These are phyloP conservation scores for Sciurus carolinensis DNA, from an alignment of 2,797 vertebrate genomes.

Conservation along the genomic window DNA sequence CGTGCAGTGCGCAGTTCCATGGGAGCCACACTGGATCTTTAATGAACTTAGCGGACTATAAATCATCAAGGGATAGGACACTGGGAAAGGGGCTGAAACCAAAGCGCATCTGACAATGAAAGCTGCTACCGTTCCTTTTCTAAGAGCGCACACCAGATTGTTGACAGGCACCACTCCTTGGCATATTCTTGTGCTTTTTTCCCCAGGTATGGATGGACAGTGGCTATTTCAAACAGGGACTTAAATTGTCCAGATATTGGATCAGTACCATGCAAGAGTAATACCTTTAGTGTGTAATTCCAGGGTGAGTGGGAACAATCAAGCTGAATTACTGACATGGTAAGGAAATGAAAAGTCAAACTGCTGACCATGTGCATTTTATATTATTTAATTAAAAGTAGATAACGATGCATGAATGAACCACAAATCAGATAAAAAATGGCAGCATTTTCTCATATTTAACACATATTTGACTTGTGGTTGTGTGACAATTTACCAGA, in stretches of 20 bases:
- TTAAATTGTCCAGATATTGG: conserved; percentile 83
- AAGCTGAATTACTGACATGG: conserved; percentile 92
- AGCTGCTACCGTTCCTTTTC: not conserved
- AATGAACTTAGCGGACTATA: conserved; percentile 88
- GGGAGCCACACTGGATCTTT: conserved; percentile 84
- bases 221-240: conserved; percentile 82
- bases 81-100: conserved; percentile 71
- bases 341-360: conserved; percentile 98
- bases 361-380: conserved; percentile 97
- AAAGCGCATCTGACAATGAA: conserved; percentile 60
- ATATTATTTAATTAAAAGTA: conserved; percentile 99
- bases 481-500: conserved; percentile 96
- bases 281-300: conserved; percentile 87
- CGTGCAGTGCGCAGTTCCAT: conserved; percentile 86
- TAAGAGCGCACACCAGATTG: not conserved
- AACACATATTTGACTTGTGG: conserved; percentile 98
- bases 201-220: conserved; percentile 74
- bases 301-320: conserved; percentile 88
- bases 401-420: conserved; percentile 98
- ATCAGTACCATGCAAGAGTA: conserved; percentile 84
- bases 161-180: not conserved
- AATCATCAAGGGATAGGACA: conserved; percentile 86
- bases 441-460: conserved; percentile 98
- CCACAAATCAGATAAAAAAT: conserved; percentile 98
- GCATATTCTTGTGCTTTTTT: conserved; percentile 73